A percentile compares a stretch with the other conserved stretches of the same genome.
phyloP scores from a whole-genome alignment of 2,113 vertebrate genomes.

The Tetrax tetrax region DNA sequence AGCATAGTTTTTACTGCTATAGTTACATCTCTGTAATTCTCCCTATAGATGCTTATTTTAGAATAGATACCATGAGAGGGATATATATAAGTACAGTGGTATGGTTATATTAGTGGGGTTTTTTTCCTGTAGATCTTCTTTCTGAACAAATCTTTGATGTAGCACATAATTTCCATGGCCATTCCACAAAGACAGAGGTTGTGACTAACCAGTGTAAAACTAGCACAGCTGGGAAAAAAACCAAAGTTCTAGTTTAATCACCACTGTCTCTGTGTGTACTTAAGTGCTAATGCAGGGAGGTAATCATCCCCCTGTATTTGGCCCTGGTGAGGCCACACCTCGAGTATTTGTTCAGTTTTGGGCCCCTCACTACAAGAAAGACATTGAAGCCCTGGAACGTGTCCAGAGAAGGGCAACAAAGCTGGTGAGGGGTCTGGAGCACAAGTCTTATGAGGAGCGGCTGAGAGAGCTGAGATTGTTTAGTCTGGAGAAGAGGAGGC shows the following conservation, averaged over 20 bases:
- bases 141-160: background rate
- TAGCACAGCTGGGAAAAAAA: background rate
- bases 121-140: background rate
- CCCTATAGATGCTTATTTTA: background rate
- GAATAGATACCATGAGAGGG: background rate
- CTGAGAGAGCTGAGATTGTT: too few relatives aligned
- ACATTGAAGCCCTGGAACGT: too few relatives aligned
- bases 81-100: background rate
- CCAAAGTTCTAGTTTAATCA: background rate
- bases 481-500: too few relatives aligned
- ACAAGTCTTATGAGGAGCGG: too few relatives aligned
- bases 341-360: too few relatives aligned
- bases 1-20: background rate
- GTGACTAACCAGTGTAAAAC: background rate
- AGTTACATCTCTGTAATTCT: background rate
- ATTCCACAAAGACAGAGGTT: background rate
- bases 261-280: background rate
- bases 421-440: too few relatives aligned
- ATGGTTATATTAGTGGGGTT: background rate
- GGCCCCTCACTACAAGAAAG: too few relatives aligned
- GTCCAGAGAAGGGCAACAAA: too few relatives aligned
- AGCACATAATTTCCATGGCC: background rate
- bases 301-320: too few relatives aligned
- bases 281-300: background rate
- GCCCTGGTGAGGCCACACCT: too few relatives aligned